Conservation (phyloP, 2,888 invertebrate species). For the Synanthedon tipuliformis region DNA sequence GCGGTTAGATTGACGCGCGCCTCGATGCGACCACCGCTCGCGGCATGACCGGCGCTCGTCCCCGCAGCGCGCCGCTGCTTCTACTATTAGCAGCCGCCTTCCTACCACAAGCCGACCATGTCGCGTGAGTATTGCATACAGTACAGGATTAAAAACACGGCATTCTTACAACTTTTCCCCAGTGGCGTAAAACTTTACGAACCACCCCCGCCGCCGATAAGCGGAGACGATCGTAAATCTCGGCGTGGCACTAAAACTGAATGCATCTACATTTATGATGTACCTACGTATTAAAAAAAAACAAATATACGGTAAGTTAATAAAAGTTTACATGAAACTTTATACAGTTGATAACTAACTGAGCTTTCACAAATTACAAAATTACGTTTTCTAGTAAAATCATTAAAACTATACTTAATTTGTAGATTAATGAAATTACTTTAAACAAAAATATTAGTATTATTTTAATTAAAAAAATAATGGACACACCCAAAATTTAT, state of each 20-base stretch:
- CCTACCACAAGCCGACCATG: conserved; percentile 70
- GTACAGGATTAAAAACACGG: background rate
- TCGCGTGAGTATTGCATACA: conserved; percentile 68
- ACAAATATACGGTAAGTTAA: background rate
- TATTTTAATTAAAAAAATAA: too few relatives aligned
- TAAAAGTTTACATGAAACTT: too few relatives aligned
- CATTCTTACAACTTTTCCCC: background rate
- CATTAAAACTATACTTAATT: too few relatives aligned
- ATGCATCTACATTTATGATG: conserved; percentile 26
- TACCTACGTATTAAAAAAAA: conserved; percentile 7
- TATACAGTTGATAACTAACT: too few relatives aligned
- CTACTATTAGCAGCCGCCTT: conserved; percentile 72
- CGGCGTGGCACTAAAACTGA: conserved; percentile 19
- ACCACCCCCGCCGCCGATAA: conserved; percentile 13
- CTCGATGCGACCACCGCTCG: conserved; percentile 47
- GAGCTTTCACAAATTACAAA: too few relatives aligned
- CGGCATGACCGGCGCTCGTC: conserved; percentile 68
- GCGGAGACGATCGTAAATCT: conserved; percentile 26
- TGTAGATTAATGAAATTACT: too few relatives aligned
- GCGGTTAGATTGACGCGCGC: conserved; percentile 20
- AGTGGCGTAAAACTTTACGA: conserved; percentile 15
- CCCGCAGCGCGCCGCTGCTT: conserved; percentile 71
- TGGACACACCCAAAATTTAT: too few relatives aligned
- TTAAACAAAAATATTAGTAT: too few relatives aligned
- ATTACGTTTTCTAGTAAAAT: too few relatives aligned